These are phyloP conservation scores for Sterrhoptilus dennistouni DNA, from an alignment of 2,113 vertebrate species.

Conservation along the genomic window DNA sequence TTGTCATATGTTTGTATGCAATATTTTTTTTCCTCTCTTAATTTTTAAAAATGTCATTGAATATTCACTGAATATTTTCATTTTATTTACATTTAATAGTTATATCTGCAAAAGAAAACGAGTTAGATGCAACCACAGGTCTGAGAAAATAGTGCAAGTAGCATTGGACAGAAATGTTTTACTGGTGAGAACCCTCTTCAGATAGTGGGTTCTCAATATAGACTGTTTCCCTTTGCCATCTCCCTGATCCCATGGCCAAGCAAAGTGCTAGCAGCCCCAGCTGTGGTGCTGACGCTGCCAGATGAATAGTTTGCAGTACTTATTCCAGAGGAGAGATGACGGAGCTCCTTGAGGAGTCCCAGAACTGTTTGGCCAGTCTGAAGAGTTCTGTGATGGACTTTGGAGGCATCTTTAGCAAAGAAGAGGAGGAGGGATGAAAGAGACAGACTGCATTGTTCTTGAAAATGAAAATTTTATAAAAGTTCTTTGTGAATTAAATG, in stretches of 20 bases:
- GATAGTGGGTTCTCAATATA: not conserved
- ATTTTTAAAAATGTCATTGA: not conserved
- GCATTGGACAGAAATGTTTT: not conserved
- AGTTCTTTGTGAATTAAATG: not conserved
- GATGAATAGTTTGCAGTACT: not conserved
- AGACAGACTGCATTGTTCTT: not conserved
- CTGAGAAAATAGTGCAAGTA: not conserved
- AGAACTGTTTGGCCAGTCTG: not conserved
- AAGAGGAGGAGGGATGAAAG: not conserved
- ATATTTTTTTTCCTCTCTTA: not conserved
- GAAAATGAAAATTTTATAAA: not conserved
- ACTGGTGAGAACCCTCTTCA: not conserved
- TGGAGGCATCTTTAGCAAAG: not conserved
- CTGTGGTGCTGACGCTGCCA: not conserved
- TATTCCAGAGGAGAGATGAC: not conserved
- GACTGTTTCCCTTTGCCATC: not conserved
- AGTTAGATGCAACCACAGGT: not conserved
- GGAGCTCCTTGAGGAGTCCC: not conserved
- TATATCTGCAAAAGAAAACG: not conserved
- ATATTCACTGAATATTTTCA: not conserved
- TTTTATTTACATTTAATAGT: not conserved
- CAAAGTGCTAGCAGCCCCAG: not conserved
- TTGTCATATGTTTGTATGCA: not conserved
- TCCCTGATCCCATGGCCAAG: not conserved
- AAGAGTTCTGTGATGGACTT: not conserved